A percentile compares a stretch with the other conserved stretches of the same genome.
phyloP scores from a whole-genome alignment of 2,113 vertebrate genomes.

The Suricata suricatta region DNA sequence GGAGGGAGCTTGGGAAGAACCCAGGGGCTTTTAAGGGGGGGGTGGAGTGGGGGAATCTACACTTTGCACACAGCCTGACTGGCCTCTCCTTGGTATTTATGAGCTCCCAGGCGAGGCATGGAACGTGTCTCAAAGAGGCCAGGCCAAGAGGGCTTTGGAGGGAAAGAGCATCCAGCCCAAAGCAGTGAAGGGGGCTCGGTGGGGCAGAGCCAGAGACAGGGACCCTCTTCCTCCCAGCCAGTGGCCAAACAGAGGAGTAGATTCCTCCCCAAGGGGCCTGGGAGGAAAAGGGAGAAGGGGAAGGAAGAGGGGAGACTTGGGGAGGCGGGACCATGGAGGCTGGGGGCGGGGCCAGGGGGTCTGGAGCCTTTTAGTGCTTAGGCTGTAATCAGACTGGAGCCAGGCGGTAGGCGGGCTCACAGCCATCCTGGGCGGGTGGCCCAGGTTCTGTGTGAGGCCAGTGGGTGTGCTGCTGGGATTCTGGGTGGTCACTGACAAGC shows the following conservation, averaged over 20 bases:
- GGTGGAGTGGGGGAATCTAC: background rate
- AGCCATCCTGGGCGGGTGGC: constrained; percentile 67
- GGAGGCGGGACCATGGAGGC: background rate
- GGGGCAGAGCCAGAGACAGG: background rate
- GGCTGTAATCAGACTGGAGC: constrained; percentile 66
- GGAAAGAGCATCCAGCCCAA: background rate
- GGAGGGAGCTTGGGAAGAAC: constrained; percentile 28
- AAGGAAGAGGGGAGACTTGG: background rate
- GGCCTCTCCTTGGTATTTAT: constrained; percentile 70
- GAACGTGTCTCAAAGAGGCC: constrained; percentile 52
- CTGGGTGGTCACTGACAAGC: constrained; percentile 76
- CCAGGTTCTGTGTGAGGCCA: constrained; percentile 72
- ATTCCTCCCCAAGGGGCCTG: background rate
- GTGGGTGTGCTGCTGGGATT: constrained; percentile 63
- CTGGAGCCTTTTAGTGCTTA: constrained; percentile 68
- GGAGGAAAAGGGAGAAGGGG: background rate
- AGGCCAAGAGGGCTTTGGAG: constrained; percentile 5
- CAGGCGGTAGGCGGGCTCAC: constrained; percentile 64
- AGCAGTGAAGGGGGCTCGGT: background rate
- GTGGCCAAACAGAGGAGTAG: background rate
- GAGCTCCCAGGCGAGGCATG: constrained; percentile 54
- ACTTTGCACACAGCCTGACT: background rate
- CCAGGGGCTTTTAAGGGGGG: background rate
- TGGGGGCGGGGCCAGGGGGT: background rate
- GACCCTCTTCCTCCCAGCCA: background rate